Percentiles rank a stretch among this genome's conserved stretches.
phyloP scores from a whole-genome alignment of 2,113 vertebrate species.

The Percina caprodes region DNA sequence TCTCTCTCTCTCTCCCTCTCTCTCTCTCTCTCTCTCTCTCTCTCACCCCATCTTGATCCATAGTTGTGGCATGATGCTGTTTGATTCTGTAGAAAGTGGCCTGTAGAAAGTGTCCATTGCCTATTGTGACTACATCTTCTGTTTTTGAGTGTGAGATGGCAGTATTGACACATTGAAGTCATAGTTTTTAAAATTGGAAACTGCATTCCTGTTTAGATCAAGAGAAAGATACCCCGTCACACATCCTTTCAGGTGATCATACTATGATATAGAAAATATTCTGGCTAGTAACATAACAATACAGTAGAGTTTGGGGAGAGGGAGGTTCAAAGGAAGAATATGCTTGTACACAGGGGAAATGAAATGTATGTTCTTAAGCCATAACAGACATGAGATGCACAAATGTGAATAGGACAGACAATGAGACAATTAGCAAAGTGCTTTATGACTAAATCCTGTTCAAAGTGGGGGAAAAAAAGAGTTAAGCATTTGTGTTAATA shows the following conservation, averaged over 20 bases:
- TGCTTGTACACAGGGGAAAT: conserved; percentile 38
- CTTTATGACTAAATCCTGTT: conserved; percentile 75
- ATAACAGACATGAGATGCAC: conserved; percentile 79
- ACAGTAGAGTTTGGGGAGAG: conserved; percentile 33
- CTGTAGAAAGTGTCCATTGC: conserved; percentile 78
- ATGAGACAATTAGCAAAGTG: conserved; percentile 74
- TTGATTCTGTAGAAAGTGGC: conserved; percentile 79
- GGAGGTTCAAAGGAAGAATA: conserved; percentile 28
- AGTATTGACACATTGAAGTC: conserved; percentile 73
- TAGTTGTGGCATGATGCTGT: conserved; percentile 84
- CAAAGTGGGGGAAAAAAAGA: conserved; percentile 61
- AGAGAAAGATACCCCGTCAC: conserved; percentile 30
- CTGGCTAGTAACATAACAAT: conserved; percentile 38
- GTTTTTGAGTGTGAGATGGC: conserved; percentile 73
- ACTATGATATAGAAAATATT: conserved; percentile 55
- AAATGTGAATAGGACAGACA: conserved; percentile 75
- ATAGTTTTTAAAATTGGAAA: conserved; percentile 55
- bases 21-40: conserved; percentile 50
- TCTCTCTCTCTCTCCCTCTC: conserved; percentile 21
- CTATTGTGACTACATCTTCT: conserved; percentile 75
- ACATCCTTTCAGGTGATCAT: conserved; percentile 53
- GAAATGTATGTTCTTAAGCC: conserved; percentile 81
- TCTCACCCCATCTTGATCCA: conserved; percentile 60
- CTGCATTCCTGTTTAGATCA: conserved; percentile 61
- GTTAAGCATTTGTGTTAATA: conserved; percentile 82